Percentiles rank a stretch among this genome's conserved stretches.
Conservation (phyloP, 1,140 invertebrate species). For the Liolophura sinensis region DNA sequence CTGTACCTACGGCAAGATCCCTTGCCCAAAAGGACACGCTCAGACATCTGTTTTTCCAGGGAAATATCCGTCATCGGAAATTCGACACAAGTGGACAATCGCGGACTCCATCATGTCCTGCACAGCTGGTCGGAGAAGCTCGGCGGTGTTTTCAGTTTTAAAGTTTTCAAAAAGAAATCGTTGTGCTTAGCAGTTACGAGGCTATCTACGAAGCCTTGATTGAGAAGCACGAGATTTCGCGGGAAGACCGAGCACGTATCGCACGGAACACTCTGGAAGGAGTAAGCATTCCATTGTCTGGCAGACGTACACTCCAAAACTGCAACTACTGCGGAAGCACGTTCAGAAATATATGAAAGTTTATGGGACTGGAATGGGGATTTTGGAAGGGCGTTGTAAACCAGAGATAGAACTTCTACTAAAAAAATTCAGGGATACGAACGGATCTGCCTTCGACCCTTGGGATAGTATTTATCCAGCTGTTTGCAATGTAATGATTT, state of each 20-base stretch:
- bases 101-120: constrained; percentile 26
- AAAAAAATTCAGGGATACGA: constrained; percentile 10
- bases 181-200: constrained; percentile 39
- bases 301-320: constrained; percentile 44
- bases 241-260: constrained; percentile 42
- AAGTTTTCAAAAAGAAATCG: constrained; percentile 35
- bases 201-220: constrained; percentile 42
- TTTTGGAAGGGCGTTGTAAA: constrained; percentile 29
- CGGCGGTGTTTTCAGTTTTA: constrained; percentile 37
- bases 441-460: constrained; percentile 30
- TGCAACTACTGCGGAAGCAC: constrained; percentile 37
- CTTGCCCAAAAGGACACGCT: too few relatives aligned
- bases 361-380: constrained; percentile 34
- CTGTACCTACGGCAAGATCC: too few relatives aligned
- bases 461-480: constrained; percentile 30
- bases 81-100: too few relatives aligned
- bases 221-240: constrained; percentile 29
- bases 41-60: too few relatives aligned
- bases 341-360: constrained; percentile 35
- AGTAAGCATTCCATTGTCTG: constrained; percentile 41
- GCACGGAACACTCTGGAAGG: constrained; percentile 27
- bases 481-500: constrained; percentile 41
- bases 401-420: constrained; percentile 31
- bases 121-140: constrained; percentile 31
- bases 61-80: too few relatives aligned